Conservation (phyloP, 30 jellyfish, hydroid and myxozoan species). For the Hydra vulgaris region DNA sequence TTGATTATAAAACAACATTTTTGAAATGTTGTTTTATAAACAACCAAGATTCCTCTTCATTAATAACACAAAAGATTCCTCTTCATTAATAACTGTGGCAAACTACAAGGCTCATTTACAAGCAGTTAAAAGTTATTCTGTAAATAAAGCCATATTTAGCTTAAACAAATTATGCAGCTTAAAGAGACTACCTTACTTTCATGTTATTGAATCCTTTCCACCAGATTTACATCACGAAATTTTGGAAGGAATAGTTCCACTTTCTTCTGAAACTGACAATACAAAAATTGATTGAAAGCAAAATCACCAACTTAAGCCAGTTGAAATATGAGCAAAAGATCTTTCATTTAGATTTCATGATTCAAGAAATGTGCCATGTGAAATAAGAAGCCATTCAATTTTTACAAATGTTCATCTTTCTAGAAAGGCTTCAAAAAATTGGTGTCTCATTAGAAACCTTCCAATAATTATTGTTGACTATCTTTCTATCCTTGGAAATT, state of each 20-base stretch:
- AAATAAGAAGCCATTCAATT: not conserved
- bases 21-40: no score
- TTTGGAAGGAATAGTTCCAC: not conserved
- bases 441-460: not conserved
- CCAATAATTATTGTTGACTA: not conserved
- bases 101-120: not conserved
- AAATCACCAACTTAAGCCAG: not conserved
- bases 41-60: no score
- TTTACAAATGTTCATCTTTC: not conserved
- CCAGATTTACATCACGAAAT: not conserved
- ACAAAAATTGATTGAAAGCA: not conserved
- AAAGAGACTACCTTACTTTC: not conserved
- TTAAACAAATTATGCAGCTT: not conserved
- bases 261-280: not conserved
- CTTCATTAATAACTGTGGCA: not conserved
- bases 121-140: not conserved
- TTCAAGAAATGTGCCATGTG: not conserved
- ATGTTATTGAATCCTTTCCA: not conserved
- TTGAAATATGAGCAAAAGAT: not conserved
- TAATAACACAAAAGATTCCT: not conserved
- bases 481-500: not conserved
- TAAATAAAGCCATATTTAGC: not conserved
- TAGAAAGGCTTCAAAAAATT: not conserved
- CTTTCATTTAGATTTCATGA: not conserved
- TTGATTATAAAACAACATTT: not conserved